Percentiles rank a stretch among this genome's conserved stretches.
Evolutionary conservation across 2,113 vertebrate species (phyloP).

Genomic region (Erinaceus europaeus): DNA sequence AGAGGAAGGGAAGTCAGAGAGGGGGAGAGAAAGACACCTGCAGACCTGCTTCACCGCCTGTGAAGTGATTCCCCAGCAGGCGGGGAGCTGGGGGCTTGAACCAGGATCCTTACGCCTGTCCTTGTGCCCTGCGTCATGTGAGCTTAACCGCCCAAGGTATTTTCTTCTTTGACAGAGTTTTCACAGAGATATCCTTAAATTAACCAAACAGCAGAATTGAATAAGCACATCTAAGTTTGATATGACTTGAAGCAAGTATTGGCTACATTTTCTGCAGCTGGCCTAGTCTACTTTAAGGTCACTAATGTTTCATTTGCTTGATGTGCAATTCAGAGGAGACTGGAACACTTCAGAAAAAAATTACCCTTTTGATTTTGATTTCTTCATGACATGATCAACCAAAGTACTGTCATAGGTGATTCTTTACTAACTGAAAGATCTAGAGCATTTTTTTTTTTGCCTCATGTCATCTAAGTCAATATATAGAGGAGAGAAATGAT

Average conservation of each 20-base stretch:
- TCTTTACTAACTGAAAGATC: not conserved
- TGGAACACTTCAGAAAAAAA: not conserved
- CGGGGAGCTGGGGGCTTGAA: too few relatives aligned
- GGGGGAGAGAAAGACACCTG: too few relatives aligned
- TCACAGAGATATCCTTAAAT: not conserved
- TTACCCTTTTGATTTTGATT: too few relatives aligned
- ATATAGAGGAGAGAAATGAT: constrained; percentile 5
- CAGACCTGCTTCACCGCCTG: too few relatives aligned
- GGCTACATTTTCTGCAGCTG: not conserved
- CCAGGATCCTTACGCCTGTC: too few relatives aligned
- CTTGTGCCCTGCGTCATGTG: too few relatives aligned
- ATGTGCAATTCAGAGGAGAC: not conserved
- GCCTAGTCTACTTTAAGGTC: not conserved
- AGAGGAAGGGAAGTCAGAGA: too few relatives aligned
- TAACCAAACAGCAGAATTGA: not conserved
- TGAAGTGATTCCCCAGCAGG: too few relatives aligned
- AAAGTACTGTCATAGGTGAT: not conserved
- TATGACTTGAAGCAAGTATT: not conserved
- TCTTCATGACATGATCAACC: not conserved
- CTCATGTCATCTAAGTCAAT: not conserved
- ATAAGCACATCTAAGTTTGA: not conserved
- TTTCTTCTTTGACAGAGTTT: constrained; percentile 10
- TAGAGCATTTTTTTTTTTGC: not conserved
- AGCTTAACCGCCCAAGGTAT: too few relatives aligned
- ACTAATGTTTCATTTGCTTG: not conserved